phyloP scores from a whole-genome alignment of 2,888 invertebrate species.

The Villa cingulata region DNA sequence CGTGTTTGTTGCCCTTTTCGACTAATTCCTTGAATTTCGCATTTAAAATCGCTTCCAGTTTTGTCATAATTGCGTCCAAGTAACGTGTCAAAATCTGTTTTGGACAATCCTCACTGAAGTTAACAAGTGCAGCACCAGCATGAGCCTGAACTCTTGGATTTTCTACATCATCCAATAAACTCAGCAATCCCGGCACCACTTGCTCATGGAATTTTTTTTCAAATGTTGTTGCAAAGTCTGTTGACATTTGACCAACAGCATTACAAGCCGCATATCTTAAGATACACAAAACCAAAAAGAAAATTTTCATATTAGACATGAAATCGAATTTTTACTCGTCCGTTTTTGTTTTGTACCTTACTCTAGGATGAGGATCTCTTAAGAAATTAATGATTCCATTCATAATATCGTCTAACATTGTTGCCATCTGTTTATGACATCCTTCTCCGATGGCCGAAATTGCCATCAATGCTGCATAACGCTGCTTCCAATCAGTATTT shows the following conservation, averaged over 20 bases:
- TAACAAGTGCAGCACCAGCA: slow-evolving; percentile 89
- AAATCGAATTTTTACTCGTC: too few species aligned
- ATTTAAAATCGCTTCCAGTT: slow-evolving; percentile 77
- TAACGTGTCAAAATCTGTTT: slow-evolving; percentile 84
- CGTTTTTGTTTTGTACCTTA: slow-evolving; percentile 15
- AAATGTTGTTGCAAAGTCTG: slow-evolving; percentile 92
- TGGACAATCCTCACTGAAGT: slow-evolving; percentile 98
- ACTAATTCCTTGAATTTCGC: slow-evolving; percentile 90
- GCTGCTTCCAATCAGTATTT: slow-evolving; percentile 68
- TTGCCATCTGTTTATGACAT: slow-evolving; percentile 96
- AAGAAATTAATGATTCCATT: slow-evolving; percentile 77
- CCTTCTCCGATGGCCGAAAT: slow-evolving; percentile 97
- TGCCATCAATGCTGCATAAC: slow-evolving; percentile 98
- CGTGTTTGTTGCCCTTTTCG: slow-evolving; percentile 87
- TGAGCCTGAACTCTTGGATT: slow-evolving; percentile 83
- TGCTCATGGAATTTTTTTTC: slow-evolving; percentile 96
- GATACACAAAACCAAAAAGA: neutral
- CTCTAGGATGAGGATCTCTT: slow-evolving; percentile 50
- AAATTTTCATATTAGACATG: neutral
- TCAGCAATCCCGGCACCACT: slow-evolving; percentile 82
- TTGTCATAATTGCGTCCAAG: slow-evolving; percentile 79
- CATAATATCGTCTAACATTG: slow-evolving; percentile 83
- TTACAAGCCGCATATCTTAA: slow-evolving; percentile 90
- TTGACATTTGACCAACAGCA: slow-evolving; percentile 96
- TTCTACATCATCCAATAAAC: slow-evolving; percentile 76